phyloP scores from a whole-genome alignment of 2,797 vertebrate species.

The Ciconia nigra region DNA sequence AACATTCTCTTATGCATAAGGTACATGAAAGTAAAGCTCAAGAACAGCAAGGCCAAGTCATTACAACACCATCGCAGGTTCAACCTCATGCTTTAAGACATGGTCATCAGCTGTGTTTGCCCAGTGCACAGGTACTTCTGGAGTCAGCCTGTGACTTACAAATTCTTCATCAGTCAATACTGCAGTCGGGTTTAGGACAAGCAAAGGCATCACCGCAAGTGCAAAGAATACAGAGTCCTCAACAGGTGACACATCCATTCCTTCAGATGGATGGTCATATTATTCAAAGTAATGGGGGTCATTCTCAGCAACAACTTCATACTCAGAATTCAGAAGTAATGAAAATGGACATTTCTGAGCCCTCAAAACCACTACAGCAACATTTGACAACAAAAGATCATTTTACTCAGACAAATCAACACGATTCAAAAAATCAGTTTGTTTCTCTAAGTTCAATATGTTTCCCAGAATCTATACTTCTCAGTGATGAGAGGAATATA shows the following conservation, averaged over 20 bases:
- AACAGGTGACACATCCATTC: conserved; percentile 82
- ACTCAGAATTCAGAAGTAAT: conserved; percentile 81
- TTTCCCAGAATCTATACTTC: conserved; percentile 94
- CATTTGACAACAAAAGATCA: conserved; percentile 81
- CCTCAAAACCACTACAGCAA: conserved; percentile 84
- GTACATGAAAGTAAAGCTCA: conserved; percentile 82
- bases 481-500: conserved; percentile 93
- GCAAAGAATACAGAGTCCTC: conserved; percentile 83
- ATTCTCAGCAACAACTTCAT: conserved; percentile 82
- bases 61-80: conserved; percentile 68
- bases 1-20: conserved; percentile 84
- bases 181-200: conserved; percentile 81
- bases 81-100: conserved; percentile 80
- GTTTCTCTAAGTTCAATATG: conserved; percentile 91
- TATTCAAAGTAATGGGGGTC: conserved; percentile 79
- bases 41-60: conserved; percentile 81
- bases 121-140: conserved; percentile 87
- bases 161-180: conserved; percentile 89
- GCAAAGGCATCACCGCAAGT: conserved; percentile 83
- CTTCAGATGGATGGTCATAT: conserved; percentile 89
- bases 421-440: conserved; percentile 93
- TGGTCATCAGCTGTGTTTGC: conserved; percentile 84
- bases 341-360: conserved; percentile 81
- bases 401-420: conserved; percentile 85
- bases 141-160: conserved; percentile 87